Percentiles rank a stretch among this genome's conserved stretches.
Conservation (phyloP, 2,888 invertebrate species). For the Rotaria macrura region DNA sequence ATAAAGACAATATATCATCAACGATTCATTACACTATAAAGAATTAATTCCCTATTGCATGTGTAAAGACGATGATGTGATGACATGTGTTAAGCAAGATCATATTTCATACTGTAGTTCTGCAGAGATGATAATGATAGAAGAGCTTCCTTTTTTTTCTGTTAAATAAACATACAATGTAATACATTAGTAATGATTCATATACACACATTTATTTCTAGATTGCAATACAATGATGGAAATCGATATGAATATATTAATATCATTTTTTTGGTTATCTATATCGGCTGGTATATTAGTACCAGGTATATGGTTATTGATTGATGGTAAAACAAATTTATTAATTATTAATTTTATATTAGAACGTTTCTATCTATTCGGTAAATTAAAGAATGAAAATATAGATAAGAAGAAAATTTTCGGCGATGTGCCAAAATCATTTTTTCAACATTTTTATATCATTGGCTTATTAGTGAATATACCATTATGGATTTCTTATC, state of each 20-base stretch:
- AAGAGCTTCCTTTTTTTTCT: too few species aligned
- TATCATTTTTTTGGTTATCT: not conserved
- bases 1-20: too few species aligned
- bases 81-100: too few species aligned
- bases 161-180: too few species aligned
- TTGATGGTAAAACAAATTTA: not conserved
- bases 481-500: not conserved
- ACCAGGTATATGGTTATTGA: not conserved
- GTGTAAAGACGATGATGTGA: too few species aligned
- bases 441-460: not conserved
- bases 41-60: too few species aligned
- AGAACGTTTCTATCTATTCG: not conserved
- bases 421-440: not conserved
- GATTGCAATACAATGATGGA: not conserved
- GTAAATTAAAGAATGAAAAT: not conserved
- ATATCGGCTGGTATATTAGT: not conserved
- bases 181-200: too few species aligned
- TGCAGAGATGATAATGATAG: too few species aligned
- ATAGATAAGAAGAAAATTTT: not conserved
- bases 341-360: not conserved
- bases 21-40: too few species aligned
- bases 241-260: not conserved
- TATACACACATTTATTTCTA: not conserved
- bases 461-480: not conserved
- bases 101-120: too few species aligned